Evolutionary conservation across 2,113 vertebrate genomes (phyloP).

Genomic region (Zootoca vivipara): DNA sequence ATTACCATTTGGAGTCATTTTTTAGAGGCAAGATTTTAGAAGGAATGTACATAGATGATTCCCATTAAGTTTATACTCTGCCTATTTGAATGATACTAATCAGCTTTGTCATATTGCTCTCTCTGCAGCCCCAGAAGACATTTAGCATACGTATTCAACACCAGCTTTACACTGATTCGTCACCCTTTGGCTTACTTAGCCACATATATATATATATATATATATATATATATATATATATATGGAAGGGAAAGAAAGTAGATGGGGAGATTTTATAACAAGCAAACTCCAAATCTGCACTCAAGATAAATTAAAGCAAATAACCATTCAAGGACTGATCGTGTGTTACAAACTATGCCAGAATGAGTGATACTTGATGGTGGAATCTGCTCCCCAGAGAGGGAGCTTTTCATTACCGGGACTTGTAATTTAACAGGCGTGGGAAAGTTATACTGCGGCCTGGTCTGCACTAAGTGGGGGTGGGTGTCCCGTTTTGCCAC

Average conservation of each 20-base stretch:
- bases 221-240: too few species aligned
- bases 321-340: not conserved
- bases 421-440: not conserved
- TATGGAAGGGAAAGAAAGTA: too few species aligned
- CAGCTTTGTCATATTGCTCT: not conserved
- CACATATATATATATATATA: too few species aligned
- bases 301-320: not conserved
- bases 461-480: too few species aligned
- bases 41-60: not conserved
- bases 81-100: not conserved
- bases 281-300: not conserved
- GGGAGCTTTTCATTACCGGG: not conserved
- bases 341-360: not conserved
- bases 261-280: not conserved
- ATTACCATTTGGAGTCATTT: not conserved
- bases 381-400: not conserved
- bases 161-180: not conserved
- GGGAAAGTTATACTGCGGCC: too few species aligned
- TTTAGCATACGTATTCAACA: not conserved
- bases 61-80: not conserved
- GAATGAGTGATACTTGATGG: not conserved
- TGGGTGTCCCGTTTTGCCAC: too few species aligned
- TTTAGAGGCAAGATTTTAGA: not conserved
- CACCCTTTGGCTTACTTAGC: not conserved
- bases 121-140: not conserved